Evolutionary conservation across 2,113 vertebrate species (phyloP).

Genomic region (Hippolais icterina): DNA sequence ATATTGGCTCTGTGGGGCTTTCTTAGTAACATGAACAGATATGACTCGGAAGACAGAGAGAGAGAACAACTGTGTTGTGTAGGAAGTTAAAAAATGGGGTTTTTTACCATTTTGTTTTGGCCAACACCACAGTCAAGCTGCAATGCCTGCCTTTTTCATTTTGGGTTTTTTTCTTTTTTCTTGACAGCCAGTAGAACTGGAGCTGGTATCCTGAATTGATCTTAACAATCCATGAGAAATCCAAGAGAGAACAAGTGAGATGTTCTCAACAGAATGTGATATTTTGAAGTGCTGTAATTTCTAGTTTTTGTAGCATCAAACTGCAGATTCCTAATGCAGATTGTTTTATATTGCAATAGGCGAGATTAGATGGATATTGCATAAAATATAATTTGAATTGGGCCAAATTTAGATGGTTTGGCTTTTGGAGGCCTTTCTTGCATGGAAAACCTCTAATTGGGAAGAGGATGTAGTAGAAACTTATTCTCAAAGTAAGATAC

Average conservation of each 20-base stretch:
- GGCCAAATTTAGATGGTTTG: background rate
- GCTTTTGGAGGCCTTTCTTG: background rate
- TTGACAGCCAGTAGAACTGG: background rate
- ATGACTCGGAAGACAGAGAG: slow-evolving; percentile 41
- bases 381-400: background rate
- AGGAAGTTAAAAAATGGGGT: background rate
- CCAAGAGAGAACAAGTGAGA: background rate
- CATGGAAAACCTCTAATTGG: background rate
- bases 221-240: background rate
- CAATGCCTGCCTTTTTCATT: background rate
- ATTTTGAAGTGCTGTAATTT: background rate
- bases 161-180: no score
- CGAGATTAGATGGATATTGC: background rate
- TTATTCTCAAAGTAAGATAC: background rate
- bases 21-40: slow-evolving; percentile 32
- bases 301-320: background rate
- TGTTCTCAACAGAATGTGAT: background rate
- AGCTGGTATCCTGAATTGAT: background rate
- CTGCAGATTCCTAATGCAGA: background rate
- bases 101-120: background rate
- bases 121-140: background rate
- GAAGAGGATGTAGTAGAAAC: background rate
- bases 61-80: slow-evolving; percentile 17
- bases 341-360: background rate
- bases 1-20: slow-evolving; percentile 6